phyloP scores from a whole-genome alignment of 2,113 vertebrate species.

The Scartelaos histophorus region DNA sequence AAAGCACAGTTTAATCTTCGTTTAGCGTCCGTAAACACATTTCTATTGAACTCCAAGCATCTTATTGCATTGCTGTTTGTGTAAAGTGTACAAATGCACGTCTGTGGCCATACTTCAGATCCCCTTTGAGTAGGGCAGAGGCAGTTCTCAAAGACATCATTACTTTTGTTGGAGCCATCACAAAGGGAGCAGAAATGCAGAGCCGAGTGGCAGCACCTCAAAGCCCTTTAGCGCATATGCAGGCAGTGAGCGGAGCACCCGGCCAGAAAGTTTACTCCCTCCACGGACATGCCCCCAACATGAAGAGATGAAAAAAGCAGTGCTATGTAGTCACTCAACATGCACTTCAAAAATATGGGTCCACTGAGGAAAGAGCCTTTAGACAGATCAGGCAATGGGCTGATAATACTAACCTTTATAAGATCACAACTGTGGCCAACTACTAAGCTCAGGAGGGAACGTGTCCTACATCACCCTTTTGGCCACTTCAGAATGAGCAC shows the following conservation, averaged over 20 bases:
- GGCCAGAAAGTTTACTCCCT: conserved; percentile 49
- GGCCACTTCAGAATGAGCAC: neutral
- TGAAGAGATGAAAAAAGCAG: conserved; percentile 43
- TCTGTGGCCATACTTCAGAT: conserved; percentile 23
- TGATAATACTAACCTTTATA: conserved; percentile 1
- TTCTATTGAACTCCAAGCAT: conserved; percentile 25
- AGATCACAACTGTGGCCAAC: neutral
- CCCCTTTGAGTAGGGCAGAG: conserved; percentile 33
- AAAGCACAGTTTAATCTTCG: conserved; percentile 23
- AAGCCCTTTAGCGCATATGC: conserved; percentile 48
- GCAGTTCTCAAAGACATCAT: conserved; percentile 57
- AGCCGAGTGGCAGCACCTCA: conserved; percentile 68
- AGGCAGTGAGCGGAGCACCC: conserved; percentile 47
- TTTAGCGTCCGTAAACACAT: conserved; percentile 29
- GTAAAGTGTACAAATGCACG: conserved; percentile 32
- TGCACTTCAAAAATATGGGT: conserved; percentile 21
- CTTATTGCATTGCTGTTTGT: conserved; percentile 23
- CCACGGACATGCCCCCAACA: conserved; percentile 47
- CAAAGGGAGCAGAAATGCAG: conserved; percentile 55
- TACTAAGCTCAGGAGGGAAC: neutral
- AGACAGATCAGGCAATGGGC: conserved; percentile 13
- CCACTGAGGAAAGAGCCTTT: conserved; percentile 26
- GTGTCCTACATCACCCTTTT: neutral
- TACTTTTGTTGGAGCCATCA: conserved; percentile 61
- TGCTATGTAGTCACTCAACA: conserved; percentile 31